Evolutionary conservation across 2,888 invertebrate species (phyloP).

Genomic region (Caenorhabditis zanzibari): DNA sequence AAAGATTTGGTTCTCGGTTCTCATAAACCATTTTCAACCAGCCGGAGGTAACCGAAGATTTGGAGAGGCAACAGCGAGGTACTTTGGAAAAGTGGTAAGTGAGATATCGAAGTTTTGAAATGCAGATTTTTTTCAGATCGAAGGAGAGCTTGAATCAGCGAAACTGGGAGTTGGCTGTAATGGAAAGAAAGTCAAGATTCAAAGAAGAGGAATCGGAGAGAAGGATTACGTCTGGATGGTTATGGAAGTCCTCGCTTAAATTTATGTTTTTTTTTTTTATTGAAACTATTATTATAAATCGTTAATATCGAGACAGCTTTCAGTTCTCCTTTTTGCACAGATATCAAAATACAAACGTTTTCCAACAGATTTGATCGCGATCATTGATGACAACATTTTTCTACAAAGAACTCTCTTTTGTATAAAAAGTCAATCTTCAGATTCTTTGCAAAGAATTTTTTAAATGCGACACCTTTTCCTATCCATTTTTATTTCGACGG

Average conservation of each 20-base stretch:
- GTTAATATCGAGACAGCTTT: background rate
- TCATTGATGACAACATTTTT: background rate
- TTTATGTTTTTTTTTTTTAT: background rate
- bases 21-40: constrained; percentile 6
- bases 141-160: background rate
- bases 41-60: constrained; percentile 26
- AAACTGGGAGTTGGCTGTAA: constrained; percentile 5
- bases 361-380: background rate
- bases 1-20: constrained; percentile 13
- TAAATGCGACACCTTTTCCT: background rate
- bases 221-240: constrained; percentile 37
- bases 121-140: constrained; percentile 2
- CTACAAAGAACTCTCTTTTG: too few species aligned
- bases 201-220: constrained; percentile 10
- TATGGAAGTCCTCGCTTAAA: background rate
- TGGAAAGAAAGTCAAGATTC: constrained; percentile 9
- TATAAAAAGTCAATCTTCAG: background rate
- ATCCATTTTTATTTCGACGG: background rate
- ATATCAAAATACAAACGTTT: background rate
- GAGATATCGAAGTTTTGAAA: background rate
- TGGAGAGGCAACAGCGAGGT: background rate
- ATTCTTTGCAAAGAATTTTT: background rate
- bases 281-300: background rate
- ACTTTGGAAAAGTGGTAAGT: constrained; percentile 14
- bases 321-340: background rate